Base-by-base conservation (phyloP, 2,888 invertebrate species). In the Dasysyrphus tricinctus region DNA sequence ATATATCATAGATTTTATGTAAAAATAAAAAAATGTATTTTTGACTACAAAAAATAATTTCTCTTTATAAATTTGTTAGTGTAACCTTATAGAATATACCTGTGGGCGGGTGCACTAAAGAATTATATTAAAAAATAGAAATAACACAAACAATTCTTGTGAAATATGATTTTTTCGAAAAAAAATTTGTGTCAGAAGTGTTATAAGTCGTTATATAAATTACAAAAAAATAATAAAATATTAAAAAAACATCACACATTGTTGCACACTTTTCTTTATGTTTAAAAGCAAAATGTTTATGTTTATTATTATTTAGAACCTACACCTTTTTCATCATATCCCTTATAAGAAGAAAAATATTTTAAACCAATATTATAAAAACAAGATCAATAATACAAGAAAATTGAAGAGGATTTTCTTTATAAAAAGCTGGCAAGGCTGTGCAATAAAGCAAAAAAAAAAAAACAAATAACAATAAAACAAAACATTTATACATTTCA, bases 1-100 rank as follows among this genome's bases (percentile, higher is more conserved):
- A 76, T 70, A 72, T 51, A 86, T 88, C 84, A 74, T 78, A 88
- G 83, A 79, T 84, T 80, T 80, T 88, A 87, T 88, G 83, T 88
- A 88, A 88, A 85, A 88, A 84, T 51, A 76, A 81, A 84, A 77
- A 80, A 56, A 88, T 73, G 44, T 51, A 67, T 70, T 69, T 65
- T 69, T 69, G 54, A 69, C 69, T 56, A 76, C 51, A 67, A 67
- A 56, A 42, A 67, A 56, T 44, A 14, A 44, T 47, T 74, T 39
- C 12, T 34, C 44, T 75, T 61, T 32, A 74, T n/a, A 34, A 61
- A 16, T 24, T 44, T 59, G 29, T 44, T 16, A 34, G 16, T 47
- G 32, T 47, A 67, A 37, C n/a, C 16, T 37, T 49, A 34, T 2
- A 54, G 11, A 39, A 69, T 54, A 56, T 42, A 24, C 12, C 24